A percentile compares a stretch with the other conserved stretches of the same genome.
These are phyloP conservation scores for Drosophila trapezifrons DNA, from an alignment of 1,140 invertebrate species.

Conservation along the genomic window DNA sequence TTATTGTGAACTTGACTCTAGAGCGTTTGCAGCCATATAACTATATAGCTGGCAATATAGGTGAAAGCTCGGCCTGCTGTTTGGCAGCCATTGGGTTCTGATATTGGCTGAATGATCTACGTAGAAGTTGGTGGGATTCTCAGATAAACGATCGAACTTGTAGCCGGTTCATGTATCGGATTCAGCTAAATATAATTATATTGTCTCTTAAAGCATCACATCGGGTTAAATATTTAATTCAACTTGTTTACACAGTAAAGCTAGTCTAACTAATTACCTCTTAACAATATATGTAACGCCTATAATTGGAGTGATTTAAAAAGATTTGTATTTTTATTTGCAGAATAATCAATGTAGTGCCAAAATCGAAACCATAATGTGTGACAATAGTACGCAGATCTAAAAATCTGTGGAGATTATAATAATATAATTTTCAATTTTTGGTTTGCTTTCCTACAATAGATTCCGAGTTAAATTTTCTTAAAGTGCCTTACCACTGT, in stretches of 20 bases:
- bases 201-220: too few species aligned
- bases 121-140: neutral
- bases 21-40: constrained; percentile 24
- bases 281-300: too few species aligned
- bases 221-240: too few species aligned
- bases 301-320: too few species aligned
- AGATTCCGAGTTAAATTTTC: constrained; percentile 1
- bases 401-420: too few species aligned
- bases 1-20: constrained; percentile 75
- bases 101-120: neutral
- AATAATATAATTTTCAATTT: too few species aligned
- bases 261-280: too few species aligned
- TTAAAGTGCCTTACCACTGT: neutral
- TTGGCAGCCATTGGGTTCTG: constrained; percentile 1
- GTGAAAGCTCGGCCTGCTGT: constrained; percentile 53
- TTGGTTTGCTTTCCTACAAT: neutral
- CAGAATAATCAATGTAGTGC: too few species aligned
- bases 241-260: too few species aligned
- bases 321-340: too few species aligned
- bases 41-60: constrained; percentile 39
- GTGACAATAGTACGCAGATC: too few species aligned
- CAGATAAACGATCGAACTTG: constrained; percentile 6
- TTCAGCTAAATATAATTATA: neutral
- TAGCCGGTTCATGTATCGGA: neutral
- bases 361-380: too few species aligned